A percentile compares a stretch with the other conserved stretches of the same genome.
phyloP scores from a whole-genome alignment of 2,888 invertebrate genomes.

The Lithosia quadra region DNA sequence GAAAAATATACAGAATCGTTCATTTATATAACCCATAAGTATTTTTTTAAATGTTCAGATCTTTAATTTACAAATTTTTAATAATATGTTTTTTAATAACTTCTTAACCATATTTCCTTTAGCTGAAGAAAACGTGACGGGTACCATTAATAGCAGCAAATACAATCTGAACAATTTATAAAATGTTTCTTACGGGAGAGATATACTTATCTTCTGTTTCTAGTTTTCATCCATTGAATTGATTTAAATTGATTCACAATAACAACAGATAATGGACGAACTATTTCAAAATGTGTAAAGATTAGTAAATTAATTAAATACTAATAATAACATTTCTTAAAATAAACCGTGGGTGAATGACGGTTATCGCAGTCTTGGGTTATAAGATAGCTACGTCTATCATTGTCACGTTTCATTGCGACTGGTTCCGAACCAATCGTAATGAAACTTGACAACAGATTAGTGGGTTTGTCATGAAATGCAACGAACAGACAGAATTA shows the following conservation, averaged over 20 bases:
- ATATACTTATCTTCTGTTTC: neutral
- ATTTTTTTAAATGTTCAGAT: too few species aligned
- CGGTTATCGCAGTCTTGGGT: neutral
- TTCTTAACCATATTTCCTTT: too few species aligned
- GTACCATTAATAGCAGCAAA: neutral
- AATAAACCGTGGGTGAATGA: neutral
- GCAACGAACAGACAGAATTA: neutral
- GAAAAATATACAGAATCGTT: too few species aligned
- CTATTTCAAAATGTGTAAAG: constrained; percentile 2
- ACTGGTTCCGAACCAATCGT: neutral
- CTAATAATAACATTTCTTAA: neutral
- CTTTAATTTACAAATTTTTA: too few species aligned
- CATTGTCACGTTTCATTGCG: neutral
- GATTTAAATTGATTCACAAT: neutral
- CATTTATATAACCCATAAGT: too few species aligned
- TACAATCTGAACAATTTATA: neutral
- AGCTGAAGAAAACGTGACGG: neutral
- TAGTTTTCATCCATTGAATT: neutral
- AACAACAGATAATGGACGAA: neutral
- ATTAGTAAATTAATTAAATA: too few species aligned
- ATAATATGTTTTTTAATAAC: too few species aligned
- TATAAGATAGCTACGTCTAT: neutral
- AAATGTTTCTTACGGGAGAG: neutral
- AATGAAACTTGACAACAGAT: neutral
- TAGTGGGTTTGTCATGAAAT: neutral